phyloP scores from a whole-genome alignment of 2,888 invertebrate species.

The Xanthia togata region DNA sequence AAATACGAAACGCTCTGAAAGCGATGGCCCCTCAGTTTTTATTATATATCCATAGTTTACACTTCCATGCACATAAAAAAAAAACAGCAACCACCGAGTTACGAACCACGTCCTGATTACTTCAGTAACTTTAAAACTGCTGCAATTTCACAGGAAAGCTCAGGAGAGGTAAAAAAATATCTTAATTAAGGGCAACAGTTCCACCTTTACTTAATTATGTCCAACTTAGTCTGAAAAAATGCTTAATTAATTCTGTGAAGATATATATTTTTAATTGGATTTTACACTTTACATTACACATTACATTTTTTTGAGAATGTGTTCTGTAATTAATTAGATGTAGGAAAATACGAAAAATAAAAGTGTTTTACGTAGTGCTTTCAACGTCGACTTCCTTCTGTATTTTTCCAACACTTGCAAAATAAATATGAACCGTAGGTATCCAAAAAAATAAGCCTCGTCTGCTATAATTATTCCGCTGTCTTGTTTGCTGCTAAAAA shows the following conservation, averaged over 20 bases:
- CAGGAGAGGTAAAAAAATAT: slow-evolving; percentile 57
- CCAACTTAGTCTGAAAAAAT: slow-evolving; percentile 39
- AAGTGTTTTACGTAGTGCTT: not conserved
- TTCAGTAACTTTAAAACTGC: slow-evolving; percentile 57
- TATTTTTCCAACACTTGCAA: not conserved
- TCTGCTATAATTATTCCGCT: not conserved
- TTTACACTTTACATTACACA: too few relatives aligned
- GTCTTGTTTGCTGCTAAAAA: not conserved
- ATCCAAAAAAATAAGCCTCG: not conserved
- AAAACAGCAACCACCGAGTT: not conserved
- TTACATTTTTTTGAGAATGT: not conserved
- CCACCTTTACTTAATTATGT: slow-evolving; percentile 60
- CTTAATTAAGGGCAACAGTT: slow-evolving; percentile 62
- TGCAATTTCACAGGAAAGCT: slow-evolving; percentile 52
- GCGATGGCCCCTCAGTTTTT: not conserved
- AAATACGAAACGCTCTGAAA: not conserved
- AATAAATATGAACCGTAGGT: not conserved
- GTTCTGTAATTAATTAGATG: not conserved
- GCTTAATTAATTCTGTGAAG: slow-evolving; percentile 53
- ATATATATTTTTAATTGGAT: slow-evolving; percentile 42
- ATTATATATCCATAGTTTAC: too few relatives aligned
- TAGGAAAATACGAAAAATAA: not conserved
- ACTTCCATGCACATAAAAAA: not conserved
- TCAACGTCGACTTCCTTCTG: not conserved
- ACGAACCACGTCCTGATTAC: not conserved